Evolutionary conservation across 2,113 vertebrate genomes (phyloP).

Genomic region (Stigmatopora argus): DNA sequence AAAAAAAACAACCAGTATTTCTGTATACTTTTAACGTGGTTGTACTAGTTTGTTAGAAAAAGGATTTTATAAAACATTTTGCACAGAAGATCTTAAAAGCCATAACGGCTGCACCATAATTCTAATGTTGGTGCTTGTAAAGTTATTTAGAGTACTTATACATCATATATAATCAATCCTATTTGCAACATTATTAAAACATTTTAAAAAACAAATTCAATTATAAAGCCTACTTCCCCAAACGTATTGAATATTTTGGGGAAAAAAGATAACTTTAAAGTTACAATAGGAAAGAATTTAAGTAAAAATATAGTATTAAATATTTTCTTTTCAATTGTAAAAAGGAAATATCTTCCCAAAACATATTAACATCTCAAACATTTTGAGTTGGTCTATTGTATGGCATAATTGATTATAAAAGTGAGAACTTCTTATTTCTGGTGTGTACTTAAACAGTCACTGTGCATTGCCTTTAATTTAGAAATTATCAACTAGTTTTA

Average conservation of each 20-base stretch:
- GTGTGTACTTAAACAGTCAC: constrained; percentile 1
- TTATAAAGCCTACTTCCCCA: neutral
- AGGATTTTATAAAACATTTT: constrained; percentile 38
- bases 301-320: neutral
- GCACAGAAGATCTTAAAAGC: constrained; percentile 47
- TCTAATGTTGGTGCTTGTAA: constrained; percentile 40
- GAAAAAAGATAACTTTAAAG: neutral
- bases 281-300: neutral
- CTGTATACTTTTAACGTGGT: constrained; percentile 12
- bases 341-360: neutral
- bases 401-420: neutral
- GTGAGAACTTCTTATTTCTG: neutral
- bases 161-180: neutral
- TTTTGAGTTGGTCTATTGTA: neutral
- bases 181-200: neutral
- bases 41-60: constrained; percentile 22
- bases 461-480: neutral
- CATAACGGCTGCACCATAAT: constrained; percentile 44
- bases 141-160: constrained; percentile 4
- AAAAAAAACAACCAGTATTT: constrained; percentile 1
- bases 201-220: neutral
- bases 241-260: neutral
- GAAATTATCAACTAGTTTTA: neutral
- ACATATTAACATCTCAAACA: neutral
- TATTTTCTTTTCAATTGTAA: neutral